phyloP scores from a whole-genome alignment of 2,888 invertebrate genomes.

The Melanostoma scalare region DNA sequence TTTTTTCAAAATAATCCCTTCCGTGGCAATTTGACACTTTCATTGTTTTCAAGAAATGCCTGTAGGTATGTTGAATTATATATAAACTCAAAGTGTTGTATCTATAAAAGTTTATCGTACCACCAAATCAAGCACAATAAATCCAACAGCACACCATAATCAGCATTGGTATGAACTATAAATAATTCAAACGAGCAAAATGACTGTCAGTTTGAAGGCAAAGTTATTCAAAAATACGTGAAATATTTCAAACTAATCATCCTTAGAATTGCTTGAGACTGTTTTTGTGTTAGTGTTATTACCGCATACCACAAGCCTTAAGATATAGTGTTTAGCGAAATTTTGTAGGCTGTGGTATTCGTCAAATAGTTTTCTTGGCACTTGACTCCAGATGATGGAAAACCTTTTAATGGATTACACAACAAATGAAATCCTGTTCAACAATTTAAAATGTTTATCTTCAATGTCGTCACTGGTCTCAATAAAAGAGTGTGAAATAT shows the following conservation, averaged over 20 bases:
- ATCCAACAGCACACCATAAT: neutral
- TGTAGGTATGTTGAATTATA: too few species aligned
- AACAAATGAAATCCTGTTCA: conserved; percentile 35
- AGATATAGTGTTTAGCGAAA: conserved; percentile 22
- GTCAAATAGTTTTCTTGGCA: conserved; percentile 60
- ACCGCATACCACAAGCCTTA: conserved; percentile 6
- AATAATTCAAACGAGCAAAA: conserved; percentile 63
- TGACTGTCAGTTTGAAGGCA: conserved; percentile 32
- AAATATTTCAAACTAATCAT: conserved; percentile 25
- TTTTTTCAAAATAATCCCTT: too few species aligned
- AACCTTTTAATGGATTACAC: conserved; percentile 24
- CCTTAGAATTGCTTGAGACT: conserved; percentile 5
- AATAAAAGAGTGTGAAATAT: conserved; percentile 31
- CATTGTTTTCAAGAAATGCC: too few species aligned
- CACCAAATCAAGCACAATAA: conserved; percentile 14
- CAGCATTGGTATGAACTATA: conserved; percentile 21
- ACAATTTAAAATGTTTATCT: conserved; percentile 63
- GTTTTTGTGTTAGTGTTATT: conserved; percentile 18
- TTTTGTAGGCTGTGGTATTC: conserved; percentile 30
- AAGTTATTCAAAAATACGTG: conserved; percentile 62
- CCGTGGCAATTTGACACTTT: too few species aligned
- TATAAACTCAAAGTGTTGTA: neutral
- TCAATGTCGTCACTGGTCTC: conserved; percentile 37
- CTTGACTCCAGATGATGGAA: conserved; percentile 29
- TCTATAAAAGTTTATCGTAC: conserved; percentile 11